Conservation (phyloP, 2,888 invertebrate species). For the Alcis repandata region DNA sequence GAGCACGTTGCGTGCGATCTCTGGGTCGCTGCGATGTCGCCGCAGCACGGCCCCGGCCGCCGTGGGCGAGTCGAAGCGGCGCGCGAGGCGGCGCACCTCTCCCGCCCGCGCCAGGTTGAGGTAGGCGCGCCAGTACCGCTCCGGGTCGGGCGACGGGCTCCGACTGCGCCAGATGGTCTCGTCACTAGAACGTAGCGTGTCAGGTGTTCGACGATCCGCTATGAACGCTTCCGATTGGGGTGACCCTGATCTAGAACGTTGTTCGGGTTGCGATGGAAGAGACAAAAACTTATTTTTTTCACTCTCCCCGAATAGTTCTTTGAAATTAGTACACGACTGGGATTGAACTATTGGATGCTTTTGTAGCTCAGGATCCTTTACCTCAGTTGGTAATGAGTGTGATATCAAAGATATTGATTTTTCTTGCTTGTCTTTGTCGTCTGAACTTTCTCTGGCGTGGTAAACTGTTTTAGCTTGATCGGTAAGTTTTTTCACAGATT, state of each 20-base stretch:
- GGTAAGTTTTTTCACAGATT: slow-evolving; percentile 87
- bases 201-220: slow-evolving; percentile 80
- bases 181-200: slow-evolving; percentile 87
- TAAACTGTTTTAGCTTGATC: slow-evolving; percentile 81
- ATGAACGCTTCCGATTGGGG: slow-evolving; percentile 82
- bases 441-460: slow-evolving; percentile 83
- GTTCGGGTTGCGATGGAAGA: slow-evolving; percentile 78
- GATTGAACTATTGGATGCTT: slow-evolving; percentile 83
- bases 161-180: slow-evolving; percentile 90
- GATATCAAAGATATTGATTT: slow-evolving; percentile 43
- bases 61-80: slow-evolving; percentile 91
- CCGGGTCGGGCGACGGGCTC: slow-evolving; percentile 91
- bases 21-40: slow-evolving; percentile 93
- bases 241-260: slow-evolving; percentile 82
- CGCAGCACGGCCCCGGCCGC: slow-evolving; percentile 84
- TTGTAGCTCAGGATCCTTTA: slow-evolving; percentile 57
- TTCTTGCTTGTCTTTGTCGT: slow-evolving; percentile 75
- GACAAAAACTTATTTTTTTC: slow-evolving; percentile 87
- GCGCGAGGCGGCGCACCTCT: slow-evolving; percentile 92
- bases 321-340: slow-evolving; percentile 91
- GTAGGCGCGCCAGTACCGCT: slow-evolving; percentile 89
- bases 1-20: slow-evolving; percentile 88
- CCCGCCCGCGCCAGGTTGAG: slow-evolving; percentile 91
- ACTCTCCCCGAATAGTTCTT: slow-evolving; percentile 93
- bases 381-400: slow-evolving; percentile 40